Percentiles rank a stretch among this genome's conserved stretches.
Conservation (phyloP, 2,797 vertebrate species). For the Okamejei kenojei region DNA sequence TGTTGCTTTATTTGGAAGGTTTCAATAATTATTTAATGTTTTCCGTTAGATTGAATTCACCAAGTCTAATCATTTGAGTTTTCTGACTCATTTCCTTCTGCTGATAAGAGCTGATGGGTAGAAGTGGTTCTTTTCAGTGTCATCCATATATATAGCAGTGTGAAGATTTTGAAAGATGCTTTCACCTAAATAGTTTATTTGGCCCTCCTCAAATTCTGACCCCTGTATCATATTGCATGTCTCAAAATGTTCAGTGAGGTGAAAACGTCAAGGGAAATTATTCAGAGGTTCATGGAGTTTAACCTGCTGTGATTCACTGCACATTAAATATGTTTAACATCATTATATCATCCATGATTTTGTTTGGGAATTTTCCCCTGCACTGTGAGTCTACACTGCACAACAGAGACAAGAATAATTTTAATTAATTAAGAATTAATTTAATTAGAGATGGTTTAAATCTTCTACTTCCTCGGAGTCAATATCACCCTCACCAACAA, state of each 20-base stretch:
- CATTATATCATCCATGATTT: slow-evolving; percentile 38
- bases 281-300: slow-evolving; percentile 40
- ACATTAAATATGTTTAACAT: slow-evolving; percentile 42
- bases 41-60: neutral
- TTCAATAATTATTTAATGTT: slow-evolving; percentile 1
- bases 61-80: neutral
- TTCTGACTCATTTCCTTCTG: neutral
- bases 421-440: too few species aligned
- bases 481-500: too few species aligned
- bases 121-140: neutral
- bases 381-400: neutral
- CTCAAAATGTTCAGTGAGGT: neutral
- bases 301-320: slow-evolving; percentile 34
- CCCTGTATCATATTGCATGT: neutral
- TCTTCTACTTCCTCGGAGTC: too few species aligned
- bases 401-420: neutral
- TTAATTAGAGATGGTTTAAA: too few species aligned
- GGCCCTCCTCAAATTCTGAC: neutral
- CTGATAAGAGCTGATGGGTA: neutral
- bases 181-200: neutral
- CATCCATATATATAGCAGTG: neutral
- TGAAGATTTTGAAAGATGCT: neutral
- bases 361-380: neutral
- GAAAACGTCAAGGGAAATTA: slow-evolving; percentile 30
- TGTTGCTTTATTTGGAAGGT: neutral